phyloP scores from a whole-genome alignment of 1,140 invertebrate species.

The Tribolium castaneum region DNA sequence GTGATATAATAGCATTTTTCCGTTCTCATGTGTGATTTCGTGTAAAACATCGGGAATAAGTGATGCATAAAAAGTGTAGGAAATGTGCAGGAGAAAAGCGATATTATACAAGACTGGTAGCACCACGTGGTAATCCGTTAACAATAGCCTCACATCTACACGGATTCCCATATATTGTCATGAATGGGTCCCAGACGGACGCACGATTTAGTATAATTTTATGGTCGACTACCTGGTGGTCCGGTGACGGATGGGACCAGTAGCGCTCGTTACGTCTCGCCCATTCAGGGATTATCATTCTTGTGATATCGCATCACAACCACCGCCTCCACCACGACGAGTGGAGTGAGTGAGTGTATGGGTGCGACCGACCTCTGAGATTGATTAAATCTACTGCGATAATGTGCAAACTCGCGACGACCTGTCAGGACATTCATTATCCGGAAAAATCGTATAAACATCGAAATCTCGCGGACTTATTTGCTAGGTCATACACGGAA shows the following conservation, averaged over 20 bases:
- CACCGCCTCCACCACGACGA: constrained; percentile 28
- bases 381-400: constrained; percentile 12
- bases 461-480: background rate
- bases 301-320: constrained; percentile 55
- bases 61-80: constrained; percentile 27
- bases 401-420: constrained; percentile 2
- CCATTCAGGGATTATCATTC: constrained; percentile 62
- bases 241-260: constrained; percentile 59
- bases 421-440: background rate
- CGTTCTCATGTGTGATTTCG: constrained; percentile 33
- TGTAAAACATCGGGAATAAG: constrained; percentile 21
- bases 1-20: constrained; percentile 18
- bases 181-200: constrained; percentile 58
- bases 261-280: constrained; percentile 58
- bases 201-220: constrained; percentile 64
- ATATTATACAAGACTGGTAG: constrained; percentile 60
- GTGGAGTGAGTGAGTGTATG: background rate
- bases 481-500: constrained; percentile 8
- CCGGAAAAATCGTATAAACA: background rate
- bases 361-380: constrained; percentile 19
- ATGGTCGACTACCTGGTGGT: constrained; percentile 61
- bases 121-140: constrained; percentile 57
- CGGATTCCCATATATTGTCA: constrained; percentile 61
- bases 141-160: constrained; percentile 62
- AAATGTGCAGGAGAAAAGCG: constrained; percentile 4